Percentiles rank a stretch among this genome's conserved stretches.
Evolutionary conservation across 2,797 vertebrate species (phyloP).

Genomic region (Malurus splendens): DNA sequence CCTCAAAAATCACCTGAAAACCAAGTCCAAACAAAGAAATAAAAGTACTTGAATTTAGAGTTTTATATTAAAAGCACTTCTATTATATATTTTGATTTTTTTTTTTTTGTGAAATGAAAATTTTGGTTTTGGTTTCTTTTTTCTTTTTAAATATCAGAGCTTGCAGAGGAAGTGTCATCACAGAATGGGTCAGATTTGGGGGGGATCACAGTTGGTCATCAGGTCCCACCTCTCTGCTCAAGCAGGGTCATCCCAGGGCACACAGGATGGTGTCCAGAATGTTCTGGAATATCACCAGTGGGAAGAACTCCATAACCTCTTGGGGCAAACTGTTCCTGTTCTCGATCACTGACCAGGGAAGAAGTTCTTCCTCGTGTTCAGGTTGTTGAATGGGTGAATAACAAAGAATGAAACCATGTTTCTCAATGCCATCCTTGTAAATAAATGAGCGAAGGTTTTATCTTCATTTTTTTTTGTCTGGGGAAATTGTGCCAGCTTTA

Average conservation of each 20-base stretch:
- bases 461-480: background rate
- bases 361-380: background rate
- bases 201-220: background rate
- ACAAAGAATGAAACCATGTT: background rate
- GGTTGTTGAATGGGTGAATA: background rate
- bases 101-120: background rate
- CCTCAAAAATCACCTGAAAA: background rate
- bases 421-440: background rate
- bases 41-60: background rate
- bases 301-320: background rate
- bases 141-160: background rate
- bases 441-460: background rate
- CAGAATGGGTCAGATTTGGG: background rate
- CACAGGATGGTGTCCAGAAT: background rate
- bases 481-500: background rate
- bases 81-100: background rate
- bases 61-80: background rate
- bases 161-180: background rate
- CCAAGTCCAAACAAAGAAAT: background rate
- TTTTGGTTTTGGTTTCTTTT: background rate
- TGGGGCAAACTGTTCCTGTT: background rate
- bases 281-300: background rate
- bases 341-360: background rate
- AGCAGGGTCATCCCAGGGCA: background rate
- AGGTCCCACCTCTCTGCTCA: background rate